Percentiles rank a stretch among this genome's conserved stretches.
These are phyloP conservation scores for Hapalemur alaotrensis DNA, from an alignment of 2,797 vertebrate genomes.

Conservation along the genomic window DNA sequence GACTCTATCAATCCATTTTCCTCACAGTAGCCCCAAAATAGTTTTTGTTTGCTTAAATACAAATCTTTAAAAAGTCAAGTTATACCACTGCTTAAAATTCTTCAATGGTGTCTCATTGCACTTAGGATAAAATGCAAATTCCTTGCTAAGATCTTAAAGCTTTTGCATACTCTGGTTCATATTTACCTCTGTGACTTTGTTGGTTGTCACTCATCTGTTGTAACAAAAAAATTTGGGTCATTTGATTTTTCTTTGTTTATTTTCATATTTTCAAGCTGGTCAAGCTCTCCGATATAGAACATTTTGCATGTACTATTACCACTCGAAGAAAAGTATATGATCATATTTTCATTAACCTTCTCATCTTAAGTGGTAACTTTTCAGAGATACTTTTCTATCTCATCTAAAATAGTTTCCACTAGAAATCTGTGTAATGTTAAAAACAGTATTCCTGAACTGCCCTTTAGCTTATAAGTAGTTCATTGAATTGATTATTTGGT, in stretches of 20 bases:
- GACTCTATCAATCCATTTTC: not conserved
- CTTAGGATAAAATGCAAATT: not conserved
- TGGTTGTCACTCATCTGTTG: not conserved
- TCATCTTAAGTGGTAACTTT: not conserved
- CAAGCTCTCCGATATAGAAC: not conserved
- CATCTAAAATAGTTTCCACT: not conserved
- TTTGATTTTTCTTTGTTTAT: not conserved
- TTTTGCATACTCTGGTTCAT: not conserved
- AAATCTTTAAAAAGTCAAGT: not conserved
- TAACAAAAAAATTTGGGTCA: not conserved
- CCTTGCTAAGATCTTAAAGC: not conserved
- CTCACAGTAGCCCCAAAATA: not conserved
- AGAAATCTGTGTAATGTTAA: not conserved
- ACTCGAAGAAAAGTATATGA: not conserved
- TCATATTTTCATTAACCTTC: not conserved
- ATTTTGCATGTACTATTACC: not conserved
- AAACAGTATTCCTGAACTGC: not conserved
- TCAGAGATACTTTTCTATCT: not conserved
- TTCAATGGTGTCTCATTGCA: not conserved
- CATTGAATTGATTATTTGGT: not conserved
- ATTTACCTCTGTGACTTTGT: not conserved
- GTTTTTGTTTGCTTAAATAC: not conserved
- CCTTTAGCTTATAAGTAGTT: not conserved
- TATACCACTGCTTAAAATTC: not conserved
- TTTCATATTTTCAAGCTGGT: not conserved